phyloP scores from a whole-genome alignment of 1,140 invertebrate genomes.

The Drosophila tristis region DNA sequence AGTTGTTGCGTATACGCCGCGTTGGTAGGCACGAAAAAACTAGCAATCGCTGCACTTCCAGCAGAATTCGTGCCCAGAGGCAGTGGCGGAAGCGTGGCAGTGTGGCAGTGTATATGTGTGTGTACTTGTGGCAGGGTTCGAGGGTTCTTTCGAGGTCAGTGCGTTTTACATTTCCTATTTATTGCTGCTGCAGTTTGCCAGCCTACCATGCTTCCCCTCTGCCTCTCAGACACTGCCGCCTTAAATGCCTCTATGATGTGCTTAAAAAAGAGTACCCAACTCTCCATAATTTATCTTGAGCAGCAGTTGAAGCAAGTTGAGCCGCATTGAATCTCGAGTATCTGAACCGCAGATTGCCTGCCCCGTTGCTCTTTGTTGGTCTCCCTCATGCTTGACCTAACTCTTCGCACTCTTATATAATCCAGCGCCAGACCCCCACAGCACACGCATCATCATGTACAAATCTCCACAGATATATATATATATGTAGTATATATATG shows the following conservation, averaged over 20 bases:
- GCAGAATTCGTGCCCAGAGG: too few relatives aligned
- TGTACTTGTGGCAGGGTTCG: neutral
- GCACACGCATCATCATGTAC: constrained; percentile 16
- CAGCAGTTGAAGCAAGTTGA: constrained; percentile 16
- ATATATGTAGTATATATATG: too few relatives aligned
- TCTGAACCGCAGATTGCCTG: neutral
- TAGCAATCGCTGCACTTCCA: constrained; percentile 30
- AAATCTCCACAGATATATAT: constrained; percentile 34
- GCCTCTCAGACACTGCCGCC: too few relatives aligned
- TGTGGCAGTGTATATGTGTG: constrained; percentile 14
- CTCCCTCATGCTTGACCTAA: neutral
- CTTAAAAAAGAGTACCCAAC: neutral
- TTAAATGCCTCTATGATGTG: neutral
- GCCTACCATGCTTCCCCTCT: neutral
- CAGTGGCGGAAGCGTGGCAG: neutral
- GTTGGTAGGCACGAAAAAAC: constrained; percentile 42
- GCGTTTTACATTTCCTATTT: constrained; percentile 62
- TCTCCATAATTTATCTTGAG: constrained; percentile 40
- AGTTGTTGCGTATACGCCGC: constrained; percentile 66
- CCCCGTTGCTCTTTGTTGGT: too few relatives aligned
- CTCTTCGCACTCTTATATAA: constrained; percentile 44
- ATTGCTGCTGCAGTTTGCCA: constrained; percentile 16
- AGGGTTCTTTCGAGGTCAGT: constrained; percentile 53
- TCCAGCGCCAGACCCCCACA: constrained; percentile 1
- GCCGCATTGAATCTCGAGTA: constrained; percentile 23